Conservation (phyloP, 2,113 vertebrate species). For the Callochromis pleurospilus region DNA sequence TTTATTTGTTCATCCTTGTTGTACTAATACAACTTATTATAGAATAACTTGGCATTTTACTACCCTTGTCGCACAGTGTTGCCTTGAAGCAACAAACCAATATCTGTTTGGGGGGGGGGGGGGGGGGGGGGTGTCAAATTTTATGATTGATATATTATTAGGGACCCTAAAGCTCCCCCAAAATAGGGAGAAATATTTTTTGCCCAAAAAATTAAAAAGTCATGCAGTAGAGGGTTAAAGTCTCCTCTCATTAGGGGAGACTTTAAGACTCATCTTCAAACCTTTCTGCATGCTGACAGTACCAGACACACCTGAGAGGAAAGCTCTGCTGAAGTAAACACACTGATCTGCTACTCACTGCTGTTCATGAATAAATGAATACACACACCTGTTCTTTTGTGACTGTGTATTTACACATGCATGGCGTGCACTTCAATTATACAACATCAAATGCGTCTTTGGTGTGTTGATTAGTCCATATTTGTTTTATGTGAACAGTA, state of each 20-base stretch:
- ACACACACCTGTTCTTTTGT: neutral
- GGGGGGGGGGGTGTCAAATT: too few species aligned
- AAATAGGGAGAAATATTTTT: too few species aligned
- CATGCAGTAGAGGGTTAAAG: neutral
- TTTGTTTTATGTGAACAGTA: neutral
- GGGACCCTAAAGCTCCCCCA: too few species aligned
- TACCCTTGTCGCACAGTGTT: too few species aligned
- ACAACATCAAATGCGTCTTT: neutral
- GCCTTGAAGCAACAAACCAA: too few species aligned
- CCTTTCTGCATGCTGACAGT: neutral
- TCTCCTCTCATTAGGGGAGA: neutral
- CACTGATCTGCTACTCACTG: slow-evolving; percentile 7
- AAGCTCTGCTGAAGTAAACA: slow-evolving; percentile 14
- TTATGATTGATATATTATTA: too few species aligned
- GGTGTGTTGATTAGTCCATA: neutral
- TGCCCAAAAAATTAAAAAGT: too few species aligned
- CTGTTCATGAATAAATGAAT: slow-evolving; percentile 32
- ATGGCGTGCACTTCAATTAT: neutral
- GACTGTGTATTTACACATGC: neutral
- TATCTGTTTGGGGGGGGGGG: too few species aligned
- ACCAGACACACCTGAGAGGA: slow-evolving; percentile 5
- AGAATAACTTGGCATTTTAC: too few species aligned
- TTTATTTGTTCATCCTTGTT: too few species aligned
- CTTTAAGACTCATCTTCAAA: neutral
- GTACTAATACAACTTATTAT: too few species aligned